Conservation (phyloP, 2,888 invertebrate genomes). For the Baccha elongata region DNA sequence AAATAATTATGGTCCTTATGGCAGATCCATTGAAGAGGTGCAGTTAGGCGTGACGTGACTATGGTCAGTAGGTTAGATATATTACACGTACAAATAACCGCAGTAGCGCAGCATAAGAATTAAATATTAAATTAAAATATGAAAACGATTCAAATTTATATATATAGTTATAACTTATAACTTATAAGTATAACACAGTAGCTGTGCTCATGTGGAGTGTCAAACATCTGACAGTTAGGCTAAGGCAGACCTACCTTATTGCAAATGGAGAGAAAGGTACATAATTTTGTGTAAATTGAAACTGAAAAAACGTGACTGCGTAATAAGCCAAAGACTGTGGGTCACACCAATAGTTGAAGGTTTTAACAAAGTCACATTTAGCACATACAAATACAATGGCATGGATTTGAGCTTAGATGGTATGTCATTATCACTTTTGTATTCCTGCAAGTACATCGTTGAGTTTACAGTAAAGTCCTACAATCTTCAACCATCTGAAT, state of each 20-base stretch:
- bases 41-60: conserved; percentile 15
- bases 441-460: neutral
- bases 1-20: conserved; percentile 17
- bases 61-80: conserved; percentile 22
- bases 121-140: too few relatives aligned
- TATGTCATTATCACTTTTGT: conserved; percentile 21
- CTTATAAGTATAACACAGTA: too few relatives aligned
- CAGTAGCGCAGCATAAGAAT: conserved; percentile 9
- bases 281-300: conserved; percentile 43
- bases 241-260: conserved; percentile 12
- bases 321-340: conserved; percentile 9
- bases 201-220: conserved; percentile 51
- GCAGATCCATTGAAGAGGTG: neutral
- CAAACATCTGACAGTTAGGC: conserved; percentile 22
- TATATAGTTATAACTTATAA: too few relatives aligned
- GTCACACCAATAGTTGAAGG: conserved; percentile 11
- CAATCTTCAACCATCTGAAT: conserved; percentile 7
- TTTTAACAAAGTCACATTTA: neutral
- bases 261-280: conserved; percentile 10
- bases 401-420: conserved; percentile 10
- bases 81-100: conserved; percentile 3
- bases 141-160: too few relatives aligned
- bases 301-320: conserved; percentile 37
- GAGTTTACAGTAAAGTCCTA: neutral
- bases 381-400: conserved; percentile 1